Base-by-base conservation (phyloP, 2,113 vertebrate genomes). In the Tachysurus vachellii region DNA sequence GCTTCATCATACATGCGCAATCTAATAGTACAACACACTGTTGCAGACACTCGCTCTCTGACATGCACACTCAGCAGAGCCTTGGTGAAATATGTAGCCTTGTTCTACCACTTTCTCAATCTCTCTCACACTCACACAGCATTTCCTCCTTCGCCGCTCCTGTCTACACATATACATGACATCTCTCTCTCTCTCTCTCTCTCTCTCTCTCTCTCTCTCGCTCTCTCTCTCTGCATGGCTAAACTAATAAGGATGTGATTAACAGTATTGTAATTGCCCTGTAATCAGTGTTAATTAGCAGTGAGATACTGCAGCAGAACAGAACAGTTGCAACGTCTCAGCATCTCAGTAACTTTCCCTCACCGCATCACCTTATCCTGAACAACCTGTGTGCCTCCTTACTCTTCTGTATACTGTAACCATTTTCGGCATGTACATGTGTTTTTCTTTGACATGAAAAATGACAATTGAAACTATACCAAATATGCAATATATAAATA, bases 231-330 rank as follows among this genome's bases (percentile, higher is more conserved):
- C 89, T 92, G 90, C 89, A 92, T 92, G 92, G 92, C 91, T 93
- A 94, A 94, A 94, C 92, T 94, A 95, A 94, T 94, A 94, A 94
- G 93, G 92, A 88, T 91, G 93, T 94, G 93, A 95, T 94, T 94
- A 94, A 94, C 94, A 88, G 93, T 94, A 92, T 91, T 93, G 93
- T 95, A 94, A 95, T 95, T 95, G 93, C 92, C 92, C 92, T 88
- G 82, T 95, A 95, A 95, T 95, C 92, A 94, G 90, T 86, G 92
- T 93, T 94, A 93, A 94, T 95, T 93, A 94, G 92, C 91, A 91
- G 90, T 84, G 91, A 93, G 93, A 93, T 92, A 92, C 92, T 93
- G 92, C 91, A 92, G 92, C 75, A 88, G 80, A 50, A 54, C 77
- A 80, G 47, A 79, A 68, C 71, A 75, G 47, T 77, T 59, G 81